These are phyloP conservation scores for Eulemur macaco DNA, from an alignment of 2,113 vertebrate species.

Conservation along the genomic window DNA sequence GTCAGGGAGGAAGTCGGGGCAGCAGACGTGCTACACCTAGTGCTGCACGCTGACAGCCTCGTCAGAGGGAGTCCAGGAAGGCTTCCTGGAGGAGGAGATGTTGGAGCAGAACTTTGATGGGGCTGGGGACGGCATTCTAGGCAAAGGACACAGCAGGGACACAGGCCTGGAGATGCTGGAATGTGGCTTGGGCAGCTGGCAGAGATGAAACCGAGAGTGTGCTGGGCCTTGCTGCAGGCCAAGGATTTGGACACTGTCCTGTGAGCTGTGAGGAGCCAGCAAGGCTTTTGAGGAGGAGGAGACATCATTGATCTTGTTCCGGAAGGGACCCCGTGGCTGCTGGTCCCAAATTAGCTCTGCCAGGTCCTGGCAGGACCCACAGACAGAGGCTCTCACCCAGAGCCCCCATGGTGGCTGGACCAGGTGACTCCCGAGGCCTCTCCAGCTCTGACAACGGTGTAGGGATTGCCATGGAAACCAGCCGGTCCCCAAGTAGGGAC, in stretches of 20 bases:
- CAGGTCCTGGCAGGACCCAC: background rate
- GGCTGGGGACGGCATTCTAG: background rate
- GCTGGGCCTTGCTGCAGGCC: background rate
- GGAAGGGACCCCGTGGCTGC: background rate
- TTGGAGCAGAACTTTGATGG: background rate
- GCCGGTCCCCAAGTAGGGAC: background rate
- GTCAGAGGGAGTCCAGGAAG: background rate
- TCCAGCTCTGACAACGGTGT: background rate
- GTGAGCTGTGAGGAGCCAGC: background rate
- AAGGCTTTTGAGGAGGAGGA: background rate
- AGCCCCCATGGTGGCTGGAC: background rate
- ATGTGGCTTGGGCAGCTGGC: background rate
- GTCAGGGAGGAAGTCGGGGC: background rate
- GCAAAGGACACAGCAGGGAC: background rate
- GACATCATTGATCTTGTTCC: background rate
- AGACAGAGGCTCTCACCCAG: background rate
- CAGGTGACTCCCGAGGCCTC: slow-evolving; percentile 49
- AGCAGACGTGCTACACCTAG: background rate
- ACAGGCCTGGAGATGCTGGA: background rate
- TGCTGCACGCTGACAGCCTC: background rate
- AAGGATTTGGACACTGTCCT: background rate
- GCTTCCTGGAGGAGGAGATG: background rate
- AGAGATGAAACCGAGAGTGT: background rate
- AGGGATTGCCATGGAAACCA: slow-evolving; percentile 66
- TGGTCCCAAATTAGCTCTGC: background rate